Conservation (phyloP, 2,113 vertebrate species). For the Lepisosteus osseus region DNA sequence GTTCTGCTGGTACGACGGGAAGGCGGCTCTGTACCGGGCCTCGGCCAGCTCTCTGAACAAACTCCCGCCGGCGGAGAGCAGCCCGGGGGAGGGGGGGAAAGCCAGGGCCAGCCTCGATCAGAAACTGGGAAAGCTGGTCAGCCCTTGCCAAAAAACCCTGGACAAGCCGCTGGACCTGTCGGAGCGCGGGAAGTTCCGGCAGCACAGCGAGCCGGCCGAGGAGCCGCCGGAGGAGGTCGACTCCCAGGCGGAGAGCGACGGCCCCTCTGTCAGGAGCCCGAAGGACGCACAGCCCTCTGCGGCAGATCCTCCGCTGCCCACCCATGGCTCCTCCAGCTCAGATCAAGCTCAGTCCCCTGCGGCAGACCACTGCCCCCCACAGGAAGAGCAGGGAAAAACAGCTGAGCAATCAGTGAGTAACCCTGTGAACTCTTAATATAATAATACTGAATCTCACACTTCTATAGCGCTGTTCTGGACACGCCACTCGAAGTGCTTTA, state of each 20-base stretch:
- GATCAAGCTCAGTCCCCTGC: background rate
- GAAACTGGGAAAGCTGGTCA: too few species aligned
- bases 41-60: conserved; percentile 26
- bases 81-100: conserved; percentile 27
- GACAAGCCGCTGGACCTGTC: conserved; percentile 68
- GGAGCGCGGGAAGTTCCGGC: conserved; percentile 45
- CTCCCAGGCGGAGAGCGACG: conserved; percentile 13
- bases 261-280: conserved; percentile 3
- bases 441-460: too few species aligned
- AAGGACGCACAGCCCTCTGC: conserved; percentile 7
- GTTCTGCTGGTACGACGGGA: conserved; percentile 27
- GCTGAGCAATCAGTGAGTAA: too few species aligned
- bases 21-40: background rate
- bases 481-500: too few species aligned
- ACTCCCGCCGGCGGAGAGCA: conserved; percentile 33
- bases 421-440: too few species aligned
- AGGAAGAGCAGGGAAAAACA: conserved; percentile 30
- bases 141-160: too few species aligned
- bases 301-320: conserved; percentile 14
- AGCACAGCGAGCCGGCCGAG: conserved; percentile 9
- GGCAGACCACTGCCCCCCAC: conserved; percentile 10
- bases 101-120: background rate
- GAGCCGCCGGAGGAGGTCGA: conserved; percentile 13
- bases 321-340: conserved; percentile 20
- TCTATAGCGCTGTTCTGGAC: too few species aligned